These are phyloP conservation scores for Drosophila subsilvestris DNA, from an alignment of 2,888 invertebrate species.

Conservation along the genomic window DNA sequence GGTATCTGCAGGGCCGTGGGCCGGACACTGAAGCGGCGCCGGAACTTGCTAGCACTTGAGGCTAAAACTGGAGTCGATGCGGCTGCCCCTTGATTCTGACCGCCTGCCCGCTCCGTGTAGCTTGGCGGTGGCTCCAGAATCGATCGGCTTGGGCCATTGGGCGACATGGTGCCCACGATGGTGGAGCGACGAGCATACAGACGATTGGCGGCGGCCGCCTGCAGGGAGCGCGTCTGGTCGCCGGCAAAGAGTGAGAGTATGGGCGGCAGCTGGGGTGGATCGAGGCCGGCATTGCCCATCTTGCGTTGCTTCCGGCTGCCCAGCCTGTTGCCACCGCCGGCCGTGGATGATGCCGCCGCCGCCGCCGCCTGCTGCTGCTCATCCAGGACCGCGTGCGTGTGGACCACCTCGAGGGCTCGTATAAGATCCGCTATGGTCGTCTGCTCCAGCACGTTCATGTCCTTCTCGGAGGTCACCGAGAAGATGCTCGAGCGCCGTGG, in stretches of 20 bases:
- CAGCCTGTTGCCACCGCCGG: conserved; percentile 49
- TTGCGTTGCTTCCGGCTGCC: conserved; percentile 84
- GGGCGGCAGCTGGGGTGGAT: conserved; percentile 85
- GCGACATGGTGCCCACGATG: conserved; percentile 80
- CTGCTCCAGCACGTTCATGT: conserved; percentile 88
- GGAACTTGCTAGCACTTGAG: conserved; percentile 73
- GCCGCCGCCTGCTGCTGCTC: conserved; percentile 66
- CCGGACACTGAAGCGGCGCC: conserved; percentile 82
- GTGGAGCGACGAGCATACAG: conserved; percentile 81
- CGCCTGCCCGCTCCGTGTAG: conserved; percentile 70
- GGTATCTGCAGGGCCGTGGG: conserved; percentile 83
- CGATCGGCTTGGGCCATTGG: conserved; percentile 51
- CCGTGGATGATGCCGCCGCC: conserved; percentile 17
- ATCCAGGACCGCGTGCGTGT: conserved; percentile 84
- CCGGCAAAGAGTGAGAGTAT: conserved; percentile 85
- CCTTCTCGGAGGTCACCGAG: conserved; percentile 80
- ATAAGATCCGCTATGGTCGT: conserved; percentile 93
- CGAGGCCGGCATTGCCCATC: conserved; percentile 85
- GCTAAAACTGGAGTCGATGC: conserved; percentile 13
- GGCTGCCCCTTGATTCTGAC: conserved; percentile 1
- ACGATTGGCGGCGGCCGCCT: conserved; percentile 78
- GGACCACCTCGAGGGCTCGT: conserved; percentile 90
- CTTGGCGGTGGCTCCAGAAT: conserved; percentile 81
- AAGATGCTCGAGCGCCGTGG: conserved; percentile 81
- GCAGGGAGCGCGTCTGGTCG: conserved; percentile 68